Evolutionary conservation across 2,888 invertebrate genomes (phyloP).

Genomic region (Creontiades dilutus): DNA sequence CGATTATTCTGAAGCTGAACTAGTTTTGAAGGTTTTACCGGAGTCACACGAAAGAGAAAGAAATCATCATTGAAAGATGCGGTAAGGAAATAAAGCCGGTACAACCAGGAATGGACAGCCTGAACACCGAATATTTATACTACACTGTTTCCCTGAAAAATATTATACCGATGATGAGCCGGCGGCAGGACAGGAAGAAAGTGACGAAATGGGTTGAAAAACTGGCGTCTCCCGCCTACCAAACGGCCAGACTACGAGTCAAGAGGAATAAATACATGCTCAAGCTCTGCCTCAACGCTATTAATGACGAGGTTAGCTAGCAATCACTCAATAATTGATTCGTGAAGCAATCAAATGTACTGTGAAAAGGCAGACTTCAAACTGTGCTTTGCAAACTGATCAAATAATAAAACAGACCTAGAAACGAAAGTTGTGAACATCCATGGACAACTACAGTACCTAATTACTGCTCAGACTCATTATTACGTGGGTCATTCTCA

Average conservation of each 20-base stretch:
- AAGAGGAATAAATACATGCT: slow-evolving; percentile 69
- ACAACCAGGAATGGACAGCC: slow-evolving; percentile 58
- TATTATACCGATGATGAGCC: slow-evolving; percentile 53
- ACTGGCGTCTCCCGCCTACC: slow-evolving; percentile 62
- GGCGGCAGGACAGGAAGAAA: slow-evolving; percentile 51
- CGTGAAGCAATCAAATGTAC: too few relatives aligned
- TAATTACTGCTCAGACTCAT: too few relatives aligned
- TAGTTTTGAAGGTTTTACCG: slow-evolving; percentile 27
- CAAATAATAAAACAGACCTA: too few relatives aligned
- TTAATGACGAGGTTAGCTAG: slow-evolving; percentile 62
- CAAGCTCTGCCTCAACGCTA: slow-evolving; percentile 59
- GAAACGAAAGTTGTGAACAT: too few relatives aligned
- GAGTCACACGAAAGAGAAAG: slow-evolving; percentile 10
- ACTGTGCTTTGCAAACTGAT: too few relatives aligned
- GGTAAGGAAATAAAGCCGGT: slow-evolving; percentile 53
- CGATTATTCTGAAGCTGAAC: too few relatives aligned
- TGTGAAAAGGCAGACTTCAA: too few relatives aligned
- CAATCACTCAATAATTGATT: too few relatives aligned
- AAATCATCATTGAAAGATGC: slow-evolving; percentile 35
- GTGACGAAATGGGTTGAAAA: slow-evolving; percentile 65
- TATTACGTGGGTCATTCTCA: too few relatives aligned
- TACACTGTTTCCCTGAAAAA: slow-evolving; percentile 62
- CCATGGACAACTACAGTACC: too few relatives aligned
- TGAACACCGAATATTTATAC: slow-evolving; percentile 64
- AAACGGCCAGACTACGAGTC: slow-evolving; percentile 48